These are phyloP conservation scores for Torymus tubicola DNA, from an alignment of 2,888 invertebrate genomes.

Conservation along the genomic window DNA sequence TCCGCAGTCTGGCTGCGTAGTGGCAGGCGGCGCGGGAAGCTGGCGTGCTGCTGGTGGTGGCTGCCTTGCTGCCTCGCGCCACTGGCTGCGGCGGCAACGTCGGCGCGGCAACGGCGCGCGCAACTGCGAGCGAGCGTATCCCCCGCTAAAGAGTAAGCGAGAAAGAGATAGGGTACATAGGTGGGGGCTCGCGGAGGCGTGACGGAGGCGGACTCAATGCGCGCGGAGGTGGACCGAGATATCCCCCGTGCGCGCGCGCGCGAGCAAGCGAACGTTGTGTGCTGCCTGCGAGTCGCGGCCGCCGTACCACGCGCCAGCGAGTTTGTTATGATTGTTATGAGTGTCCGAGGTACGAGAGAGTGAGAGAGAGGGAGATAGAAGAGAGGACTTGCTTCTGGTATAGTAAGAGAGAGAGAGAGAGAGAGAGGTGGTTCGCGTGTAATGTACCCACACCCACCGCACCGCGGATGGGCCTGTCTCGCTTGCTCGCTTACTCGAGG, in stretches of 20 bases:
- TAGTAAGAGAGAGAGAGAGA: slow-evolving; percentile 49
- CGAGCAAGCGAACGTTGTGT: too few species aligned
- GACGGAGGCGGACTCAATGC: slow-evolving; percentile 72
- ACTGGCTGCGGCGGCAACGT: slow-evolving; percentile 42
- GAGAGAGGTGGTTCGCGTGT: slow-evolving; percentile 57
- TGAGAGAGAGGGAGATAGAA: not conserved
- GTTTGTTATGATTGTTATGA: slow-evolving; percentile 76
- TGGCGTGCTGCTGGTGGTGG: slow-evolving; percentile 26
- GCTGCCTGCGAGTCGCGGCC: not conserved
- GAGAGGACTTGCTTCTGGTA: too few species aligned
- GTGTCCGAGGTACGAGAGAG: slow-evolving; percentile 69
- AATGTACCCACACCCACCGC: slow-evolving; percentile 69
- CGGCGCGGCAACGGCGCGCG: slow-evolving; percentile 35
- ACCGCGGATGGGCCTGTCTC: slow-evolving; percentile 51
- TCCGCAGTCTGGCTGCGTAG: slow-evolving; percentile 76
- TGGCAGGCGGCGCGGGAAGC: slow-evolving; percentile 66
- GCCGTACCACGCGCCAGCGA: slow-evolving; percentile 31
- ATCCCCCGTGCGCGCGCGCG: slow-evolving; percentile 23
- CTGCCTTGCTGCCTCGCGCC: slow-evolving; percentile 60
- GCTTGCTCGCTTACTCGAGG: slow-evolving; percentile 29
- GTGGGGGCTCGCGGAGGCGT: slow-evolving; percentile 67
- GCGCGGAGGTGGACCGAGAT: slow-evolving; percentile 74
- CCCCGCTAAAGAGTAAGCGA: slow-evolving; percentile 4
- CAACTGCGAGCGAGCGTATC: slow-evolving; percentile 6
- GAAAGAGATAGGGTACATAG: slow-evolving; percentile 48